Conservation (phyloP, 2,888 invertebrate genomes). For the Pyrrhosoma nymphula region DNA sequence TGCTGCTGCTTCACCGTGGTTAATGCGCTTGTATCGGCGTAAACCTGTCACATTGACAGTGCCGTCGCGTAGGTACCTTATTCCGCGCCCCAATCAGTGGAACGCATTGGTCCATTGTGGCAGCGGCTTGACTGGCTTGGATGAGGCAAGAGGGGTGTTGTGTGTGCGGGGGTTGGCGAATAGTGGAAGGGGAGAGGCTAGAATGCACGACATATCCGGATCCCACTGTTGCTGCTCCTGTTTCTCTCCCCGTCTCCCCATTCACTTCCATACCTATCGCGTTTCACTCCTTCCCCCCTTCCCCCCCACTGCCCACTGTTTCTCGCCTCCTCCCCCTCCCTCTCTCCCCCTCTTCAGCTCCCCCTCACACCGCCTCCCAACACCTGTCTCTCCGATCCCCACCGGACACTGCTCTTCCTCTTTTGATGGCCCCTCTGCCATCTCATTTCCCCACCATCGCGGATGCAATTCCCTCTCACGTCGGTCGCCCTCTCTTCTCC, state of each 20-base stretch:
- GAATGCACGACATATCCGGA: background rate
- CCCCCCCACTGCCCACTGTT: no score
- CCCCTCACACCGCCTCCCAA: background rate
- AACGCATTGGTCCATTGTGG: slow-evolving; percentile 55
- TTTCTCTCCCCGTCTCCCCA: background rate
- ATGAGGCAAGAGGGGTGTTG: background rate
- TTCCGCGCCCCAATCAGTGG: slow-evolving; percentile 42
- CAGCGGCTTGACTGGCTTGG: background rate
- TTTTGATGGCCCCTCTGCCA: background rate
- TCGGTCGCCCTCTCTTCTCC: background rate
- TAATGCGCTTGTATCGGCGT: slow-evolving; percentile 41
- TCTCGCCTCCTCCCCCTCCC: background rate
- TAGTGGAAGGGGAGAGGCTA: background rate
- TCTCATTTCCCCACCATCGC: slow-evolving; percentile 6
- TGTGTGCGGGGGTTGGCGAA: background rate
- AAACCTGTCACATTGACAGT: slow-evolving; percentile 37
- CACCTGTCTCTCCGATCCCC: slow-evolving; percentile 25
- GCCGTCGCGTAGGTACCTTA: slow-evolving; percentile 33
- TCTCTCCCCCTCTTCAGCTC: background rate
- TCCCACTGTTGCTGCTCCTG: slow-evolving; percentile 8
- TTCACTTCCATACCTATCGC: background rate
- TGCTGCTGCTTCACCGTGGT: background rate
- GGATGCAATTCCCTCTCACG: slow-evolving; percentile 9
- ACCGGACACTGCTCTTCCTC: background rate
- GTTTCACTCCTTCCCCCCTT: background rate